A percentile compares a stretch with the other conserved stretches of the same genome.
phyloP scores from a whole-genome alignment of 2,113 vertebrate species.

The Perca schrenkii region DNA sequence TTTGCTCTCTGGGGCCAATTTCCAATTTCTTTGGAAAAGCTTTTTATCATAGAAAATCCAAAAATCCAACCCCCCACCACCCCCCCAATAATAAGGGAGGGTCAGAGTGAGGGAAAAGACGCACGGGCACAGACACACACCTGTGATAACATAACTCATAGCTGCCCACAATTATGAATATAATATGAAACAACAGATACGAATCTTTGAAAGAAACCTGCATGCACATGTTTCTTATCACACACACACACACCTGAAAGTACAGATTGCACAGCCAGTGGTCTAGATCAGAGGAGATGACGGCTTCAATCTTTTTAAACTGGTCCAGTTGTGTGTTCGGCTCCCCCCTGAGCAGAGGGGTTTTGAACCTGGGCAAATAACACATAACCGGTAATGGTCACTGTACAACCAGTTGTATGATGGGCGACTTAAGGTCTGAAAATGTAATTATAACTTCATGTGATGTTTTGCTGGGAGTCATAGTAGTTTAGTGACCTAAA shows the following conservation, averaged over 20 bases:
- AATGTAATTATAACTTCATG: background rate
- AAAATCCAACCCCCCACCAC: constrained; percentile 44
- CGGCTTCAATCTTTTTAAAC: constrained; percentile 89
- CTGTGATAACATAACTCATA: background rate
- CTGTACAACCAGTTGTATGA: background rate
- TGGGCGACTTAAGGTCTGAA: background rate
- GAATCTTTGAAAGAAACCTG: constrained; percentile 12
- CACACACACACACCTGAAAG: constrained; percentile 88
- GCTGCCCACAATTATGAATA: constrained; percentile 19
- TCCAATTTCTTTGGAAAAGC: constrained; percentile 73
- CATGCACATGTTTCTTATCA: constrained; percentile 6
- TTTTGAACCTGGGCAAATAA: constrained; percentile 85
- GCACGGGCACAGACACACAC: background rate
- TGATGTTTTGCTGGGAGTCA: background rate
- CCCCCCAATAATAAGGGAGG: constrained; percentile 20
- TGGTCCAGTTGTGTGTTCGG: constrained; percentile 83
- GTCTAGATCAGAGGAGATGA: constrained; percentile 91
- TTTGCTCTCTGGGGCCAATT: constrained; percentile 82
- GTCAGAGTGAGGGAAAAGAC: constrained; percentile 3
- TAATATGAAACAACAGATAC: background rate
- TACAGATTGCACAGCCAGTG: constrained; percentile 96
- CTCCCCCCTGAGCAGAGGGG: constrained; percentile 88
- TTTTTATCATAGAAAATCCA: constrained; percentile 72
- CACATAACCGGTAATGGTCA: constrained; percentile 18
- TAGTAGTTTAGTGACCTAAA: background rate